Evolutionary conservation across 2,113 vertebrate species (phyloP).

Genomic region (Proterorhinus semilunaris): DNA sequence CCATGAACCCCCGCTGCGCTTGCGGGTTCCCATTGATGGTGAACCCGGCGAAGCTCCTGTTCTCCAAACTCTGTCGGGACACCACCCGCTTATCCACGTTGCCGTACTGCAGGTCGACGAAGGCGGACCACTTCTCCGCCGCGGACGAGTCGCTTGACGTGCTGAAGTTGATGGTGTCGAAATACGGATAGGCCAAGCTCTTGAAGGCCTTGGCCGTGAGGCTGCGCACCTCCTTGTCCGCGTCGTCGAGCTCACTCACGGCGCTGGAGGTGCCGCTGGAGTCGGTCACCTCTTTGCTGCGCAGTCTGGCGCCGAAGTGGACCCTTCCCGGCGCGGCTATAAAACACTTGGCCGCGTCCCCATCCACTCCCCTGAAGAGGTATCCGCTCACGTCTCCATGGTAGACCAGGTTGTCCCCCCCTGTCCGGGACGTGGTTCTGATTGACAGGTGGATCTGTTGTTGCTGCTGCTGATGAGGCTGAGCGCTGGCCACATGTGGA

Average conservation of each 20-base stretch:
- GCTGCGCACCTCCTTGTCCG: constrained; percentile 93
- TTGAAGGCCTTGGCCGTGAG: constrained; percentile 90
- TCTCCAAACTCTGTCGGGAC: constrained; percentile 58
- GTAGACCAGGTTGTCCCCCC: constrained; percentile 76
- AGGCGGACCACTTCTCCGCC: constrained; percentile 89
- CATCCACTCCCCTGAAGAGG: constrained; percentile 70
- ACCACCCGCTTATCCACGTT: constrained; percentile 66
- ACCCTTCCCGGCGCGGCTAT: constrained; percentile 81
- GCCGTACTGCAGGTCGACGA: constrained; percentile 88
- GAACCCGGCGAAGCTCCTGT: constrained; percentile 61
- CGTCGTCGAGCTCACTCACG: constrained; percentile 92
- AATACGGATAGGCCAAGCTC: constrained; percentile 90
- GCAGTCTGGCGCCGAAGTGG: constrained; percentile 78
- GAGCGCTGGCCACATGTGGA: constrained; percentile 61
- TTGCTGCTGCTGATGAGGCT: constrained; percentile 67
- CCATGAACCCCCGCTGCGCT: constrained; percentile 68
- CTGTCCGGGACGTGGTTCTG: constrained; percentile 86
- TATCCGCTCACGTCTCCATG: constrained; percentile 83
- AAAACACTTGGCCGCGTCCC: constrained; percentile 64
- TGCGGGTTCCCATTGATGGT: constrained; percentile 58
- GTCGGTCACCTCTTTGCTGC: constrained; percentile 76
- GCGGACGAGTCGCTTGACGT: constrained; percentile 87
- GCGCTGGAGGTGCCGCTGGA: constrained; percentile 92
- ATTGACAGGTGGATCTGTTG: constrained; percentile 94
- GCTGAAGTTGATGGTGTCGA: constrained; percentile 85